Percentiles rank a stretch among this genome's conserved stretches.
Evolutionary conservation across 2,797 vertebrate genomes (phyloP).

Genomic region (Falco naumanni): DNA sequence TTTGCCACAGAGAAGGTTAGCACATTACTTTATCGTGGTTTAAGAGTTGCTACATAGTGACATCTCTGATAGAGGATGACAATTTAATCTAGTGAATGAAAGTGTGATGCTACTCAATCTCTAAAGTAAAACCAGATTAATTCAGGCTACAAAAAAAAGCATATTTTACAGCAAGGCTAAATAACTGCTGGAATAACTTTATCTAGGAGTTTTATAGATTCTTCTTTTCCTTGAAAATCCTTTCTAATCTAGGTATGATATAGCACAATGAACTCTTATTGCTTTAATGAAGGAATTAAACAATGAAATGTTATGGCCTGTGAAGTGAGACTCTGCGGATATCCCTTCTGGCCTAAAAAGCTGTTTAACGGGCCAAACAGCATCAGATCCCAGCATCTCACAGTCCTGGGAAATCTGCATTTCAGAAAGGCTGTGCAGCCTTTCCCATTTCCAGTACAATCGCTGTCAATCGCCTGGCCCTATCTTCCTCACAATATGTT

Average conservation of each 20-base stretch:
- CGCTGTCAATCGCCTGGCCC: slow-evolving; percentile 8
- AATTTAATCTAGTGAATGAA: slow-evolving; percentile 49
- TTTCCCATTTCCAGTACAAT: neutral
- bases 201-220: slow-evolving; percentile 24
- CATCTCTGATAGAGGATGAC: slow-evolving; percentile 39
- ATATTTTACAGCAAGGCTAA: slow-evolving; percentile 12
- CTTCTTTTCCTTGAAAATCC: slow-evolving; percentile 24
- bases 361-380: neutral
- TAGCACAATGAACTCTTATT: neutral
- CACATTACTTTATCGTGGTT: neutral
- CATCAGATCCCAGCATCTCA: neutral
- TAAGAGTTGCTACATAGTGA: neutral
- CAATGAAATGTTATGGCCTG: slow-evolving; percentile 3
- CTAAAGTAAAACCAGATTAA: slow-evolving; percentile 46
- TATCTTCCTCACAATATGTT: slow-evolving; percentile 29
- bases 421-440: slow-evolving; percentile 1
- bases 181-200: slow-evolving; percentile 45
- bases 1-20: slow-evolving; percentile 16
- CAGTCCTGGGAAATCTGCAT: slow-evolving; percentile 4
- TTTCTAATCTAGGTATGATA: slow-evolving; percentile 39
- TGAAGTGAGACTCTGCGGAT: slow-evolving; percentile 15
- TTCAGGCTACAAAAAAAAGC: slow-evolving; percentile 13
- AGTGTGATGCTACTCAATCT: neutral
- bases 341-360: neutral
- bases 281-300: slow-evolving; percentile 56